These are phyloP conservation scores for Tridacna crocea DNA, from an alignment of 2,888 invertebrate species.

Conservation along the genomic window DNA sequence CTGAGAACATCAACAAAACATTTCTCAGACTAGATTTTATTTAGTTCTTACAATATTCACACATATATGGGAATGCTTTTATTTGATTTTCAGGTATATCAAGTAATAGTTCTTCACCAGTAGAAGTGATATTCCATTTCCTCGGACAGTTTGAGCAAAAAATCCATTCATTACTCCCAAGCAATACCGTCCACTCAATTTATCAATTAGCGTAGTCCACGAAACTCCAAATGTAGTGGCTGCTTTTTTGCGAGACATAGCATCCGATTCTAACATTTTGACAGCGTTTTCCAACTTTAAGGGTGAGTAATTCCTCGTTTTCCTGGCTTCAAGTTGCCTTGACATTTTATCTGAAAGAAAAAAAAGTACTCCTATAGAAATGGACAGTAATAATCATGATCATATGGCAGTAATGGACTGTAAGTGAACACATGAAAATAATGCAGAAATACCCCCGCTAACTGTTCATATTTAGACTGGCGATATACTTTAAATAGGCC, in stretches of 20 bases:
- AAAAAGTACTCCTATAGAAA: too few relatives aligned
- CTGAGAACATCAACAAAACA: too few relatives aligned
- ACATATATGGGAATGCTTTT: not conserved
- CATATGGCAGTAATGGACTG: too few relatives aligned
- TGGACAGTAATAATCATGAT: too few relatives aligned
- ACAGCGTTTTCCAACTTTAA: slow-evolving; percentile 18
- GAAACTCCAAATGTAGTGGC: slow-evolving; percentile 6
- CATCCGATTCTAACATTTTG: slow-evolving; percentile 11
- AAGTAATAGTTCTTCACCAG: not conserved
- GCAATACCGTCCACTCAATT: slow-evolving; percentile 1
- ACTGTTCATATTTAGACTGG: too few relatives aligned
- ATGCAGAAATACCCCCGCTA: too few relatives aligned
- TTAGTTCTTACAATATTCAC: not conserved
- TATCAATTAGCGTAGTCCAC: slow-evolving; percentile 27
- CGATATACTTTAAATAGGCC: too few relatives aligned
- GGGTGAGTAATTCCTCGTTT: slow-evolving; percentile 9
- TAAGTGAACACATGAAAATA: too few relatives aligned
- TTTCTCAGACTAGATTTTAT: too few relatives aligned
- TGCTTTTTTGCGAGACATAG: slow-evolving; percentile 24
- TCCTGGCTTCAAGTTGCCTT: slow-evolving; percentile 18
- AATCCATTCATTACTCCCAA: slow-evolving; percentile 10
- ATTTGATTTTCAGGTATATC: slow-evolving; percentile 13
- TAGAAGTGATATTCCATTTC: not conserved
- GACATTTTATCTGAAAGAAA: slow-evolving; percentile 12
- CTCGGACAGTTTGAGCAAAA: not conserved